Base-by-base conservation (phyloP, 2,888 invertebrate species). In the Sesia apiformis region DNA sequence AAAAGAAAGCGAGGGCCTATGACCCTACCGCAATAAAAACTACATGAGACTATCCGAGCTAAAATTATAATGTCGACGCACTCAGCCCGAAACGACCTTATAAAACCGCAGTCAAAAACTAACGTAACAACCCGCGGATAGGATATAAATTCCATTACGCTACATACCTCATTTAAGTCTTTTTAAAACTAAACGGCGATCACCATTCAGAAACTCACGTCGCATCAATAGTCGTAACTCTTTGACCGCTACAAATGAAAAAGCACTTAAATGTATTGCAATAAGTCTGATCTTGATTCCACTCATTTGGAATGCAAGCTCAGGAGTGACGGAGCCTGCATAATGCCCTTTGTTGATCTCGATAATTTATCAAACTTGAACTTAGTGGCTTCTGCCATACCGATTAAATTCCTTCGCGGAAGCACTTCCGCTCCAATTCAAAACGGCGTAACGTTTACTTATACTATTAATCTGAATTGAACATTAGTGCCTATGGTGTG, bases 11-110 rank as follows among this genome's bases (percentile, higher is more conserved):
- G 60, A 64, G 66, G 78, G 76, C 74, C 73, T 80, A 78, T 84
- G 84, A 85, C 84, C 87, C 84, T 83, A 84, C 78, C 81, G 79
- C 84, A 88, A 88, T 84, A 88, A 88, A 84, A 87, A 86, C 78
- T 81, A 78, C 80, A 86, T 78, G 79, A 85, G 78, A 76, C 82
- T 81, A 81, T 83, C 81, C 86, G 77, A 78, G 79, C 86, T 87
- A 87, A 87, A 87, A 86, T 83, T 81, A 78, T 81, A 76, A 74
- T 73, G 86, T 81, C 86, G 83, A 83, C 84, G 86, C 79, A 82
- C 86, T 76, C 78, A 55, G 65, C 63, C 66, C 65, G 58, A 65
- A 64, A 61, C 76, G 76, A 84, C 78, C 77, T 78, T 74, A 74
- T 66, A 71, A 65, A 63, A 49, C 40, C 5, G 5, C 72, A 76